These are phyloP conservation scores for Heterohyrax brucei DNA, from an alignment of 2,797 vertebrate genomes.

Conservation along the genomic window DNA sequence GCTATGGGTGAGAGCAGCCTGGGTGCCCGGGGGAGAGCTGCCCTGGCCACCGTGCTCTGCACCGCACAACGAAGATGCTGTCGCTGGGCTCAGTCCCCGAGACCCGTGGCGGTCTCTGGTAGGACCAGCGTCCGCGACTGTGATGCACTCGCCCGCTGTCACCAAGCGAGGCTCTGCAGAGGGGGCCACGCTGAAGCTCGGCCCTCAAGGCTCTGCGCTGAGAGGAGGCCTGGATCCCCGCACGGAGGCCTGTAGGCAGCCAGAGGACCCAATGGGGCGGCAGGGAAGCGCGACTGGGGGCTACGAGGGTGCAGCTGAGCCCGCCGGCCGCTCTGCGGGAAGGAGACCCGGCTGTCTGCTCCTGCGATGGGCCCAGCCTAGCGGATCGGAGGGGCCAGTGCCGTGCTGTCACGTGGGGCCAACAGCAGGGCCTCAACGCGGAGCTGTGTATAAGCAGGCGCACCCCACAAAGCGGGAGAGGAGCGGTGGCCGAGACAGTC, in stretches of 20 bases:
- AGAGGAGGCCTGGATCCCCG: neutral
- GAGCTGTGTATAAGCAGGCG: neutral
- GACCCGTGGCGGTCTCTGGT: neutral
- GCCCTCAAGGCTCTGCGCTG: neutral
- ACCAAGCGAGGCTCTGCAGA: neutral
- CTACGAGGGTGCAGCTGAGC: too few species aligned
- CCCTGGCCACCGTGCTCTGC: neutral
- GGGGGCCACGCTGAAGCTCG: neutral
- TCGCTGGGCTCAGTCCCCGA: neutral
- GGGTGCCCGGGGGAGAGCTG: too few species aligned
- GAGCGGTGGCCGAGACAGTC: neutral
- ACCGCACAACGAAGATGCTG: neutral
- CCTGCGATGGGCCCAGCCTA: too few species aligned
- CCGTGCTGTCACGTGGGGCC: too few species aligned
- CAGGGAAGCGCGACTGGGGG: too few species aligned
- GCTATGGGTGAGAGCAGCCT: neutral
- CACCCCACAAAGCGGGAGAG: neutral
- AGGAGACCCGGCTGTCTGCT: too few species aligned
- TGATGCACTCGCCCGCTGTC: too few species aligned
- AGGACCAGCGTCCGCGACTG: neutral
- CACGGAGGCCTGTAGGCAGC: too few species aligned
- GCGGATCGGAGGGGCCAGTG: too few species aligned
- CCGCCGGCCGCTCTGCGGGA: too few species aligned
- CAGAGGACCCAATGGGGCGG: too few species aligned
- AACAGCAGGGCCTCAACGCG: neutral